Percentiles rank a stretch among this genome's conserved stretches.
Conservation (phyloP, 2,888 invertebrate genomes). For the Tiliacea citrago region DNA sequence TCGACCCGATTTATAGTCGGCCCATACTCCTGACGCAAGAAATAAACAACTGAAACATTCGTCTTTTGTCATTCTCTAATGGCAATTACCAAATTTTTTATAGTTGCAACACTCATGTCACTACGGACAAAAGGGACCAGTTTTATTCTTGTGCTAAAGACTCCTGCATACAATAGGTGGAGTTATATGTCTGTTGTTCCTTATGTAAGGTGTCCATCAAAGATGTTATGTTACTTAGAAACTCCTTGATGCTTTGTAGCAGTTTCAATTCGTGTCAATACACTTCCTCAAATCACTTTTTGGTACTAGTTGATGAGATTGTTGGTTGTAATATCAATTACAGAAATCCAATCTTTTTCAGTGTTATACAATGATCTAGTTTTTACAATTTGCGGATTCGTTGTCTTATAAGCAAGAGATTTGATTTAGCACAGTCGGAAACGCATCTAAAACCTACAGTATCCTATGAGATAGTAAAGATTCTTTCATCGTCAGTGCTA, state of each 20-base stretch:
- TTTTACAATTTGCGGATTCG: neutral
- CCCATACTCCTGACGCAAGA: slow-evolving; percentile 41
- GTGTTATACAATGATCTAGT: neutral
- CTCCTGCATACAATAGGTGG: slow-evolving; percentile 2
- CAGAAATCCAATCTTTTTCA: slow-evolving; percentile 25
- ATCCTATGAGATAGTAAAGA: too few species aligned
- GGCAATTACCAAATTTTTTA: slow-evolving; percentile 28
- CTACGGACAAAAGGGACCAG: neutral
- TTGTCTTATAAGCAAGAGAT: neutral
- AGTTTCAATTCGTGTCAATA: slow-evolving; percentile 19
- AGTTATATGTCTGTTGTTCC: neutral
- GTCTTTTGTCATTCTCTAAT: slow-evolving; percentile 41
- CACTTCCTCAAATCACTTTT: slow-evolving; percentile 54
- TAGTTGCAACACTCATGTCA: slow-evolving; percentile 25
- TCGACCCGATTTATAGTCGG: slow-evolving; percentile 29
- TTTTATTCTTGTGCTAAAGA: slow-evolving; percentile 11
- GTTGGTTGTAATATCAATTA: slow-evolving; percentile 11
- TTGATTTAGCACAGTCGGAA: neutral
- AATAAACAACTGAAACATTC: slow-evolving; percentile 33
- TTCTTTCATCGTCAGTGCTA: neutral
- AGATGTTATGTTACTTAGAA: slow-evolving; percentile 27
- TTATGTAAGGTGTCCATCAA: slow-evolving; percentile 41
- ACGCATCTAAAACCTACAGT: neutral
- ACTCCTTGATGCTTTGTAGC: slow-evolving; percentile 26
- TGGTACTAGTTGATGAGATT: slow-evolving; percentile 24